phyloP scores from a whole-genome alignment of 1,140 invertebrate species.

The Antheraea pernyi region DNA sequence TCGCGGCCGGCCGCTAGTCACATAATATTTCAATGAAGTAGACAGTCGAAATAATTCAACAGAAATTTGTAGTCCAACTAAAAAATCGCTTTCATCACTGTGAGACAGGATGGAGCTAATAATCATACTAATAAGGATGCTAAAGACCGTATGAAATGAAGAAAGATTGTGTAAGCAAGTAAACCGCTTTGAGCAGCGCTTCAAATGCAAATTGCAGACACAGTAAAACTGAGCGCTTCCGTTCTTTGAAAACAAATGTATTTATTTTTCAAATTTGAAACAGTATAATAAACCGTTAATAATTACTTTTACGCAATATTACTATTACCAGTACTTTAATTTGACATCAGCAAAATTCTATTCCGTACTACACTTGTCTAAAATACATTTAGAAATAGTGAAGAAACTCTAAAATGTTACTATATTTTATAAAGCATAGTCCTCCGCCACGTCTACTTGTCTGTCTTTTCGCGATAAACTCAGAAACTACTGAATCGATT shows the following conservation, averaged over 20 bases:
- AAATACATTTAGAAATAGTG: too few species aligned
- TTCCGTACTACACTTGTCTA: too few species aligned
- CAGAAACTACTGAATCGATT: too few species aligned
- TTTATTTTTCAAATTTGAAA: not conserved
- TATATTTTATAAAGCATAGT: too few species aligned
- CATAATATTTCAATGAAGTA: not conserved
- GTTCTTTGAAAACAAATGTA: not conserved
- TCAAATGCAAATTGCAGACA: not conserved
- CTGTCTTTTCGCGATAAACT: too few species aligned
- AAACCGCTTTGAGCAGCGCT: not conserved
- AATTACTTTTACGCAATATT: too few species aligned
- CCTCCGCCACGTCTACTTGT: too few species aligned
- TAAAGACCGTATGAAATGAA: not conserved
- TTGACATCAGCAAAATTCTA: too few species aligned
- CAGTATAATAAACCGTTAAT: too few species aligned
- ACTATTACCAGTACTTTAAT: too few species aligned
- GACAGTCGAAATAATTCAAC: not conserved
- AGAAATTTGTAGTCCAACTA: not conserved
- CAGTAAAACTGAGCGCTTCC: not conserved
- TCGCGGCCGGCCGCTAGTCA: too few species aligned
- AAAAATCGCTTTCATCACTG: not conserved
- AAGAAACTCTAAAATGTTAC: too few species aligned
- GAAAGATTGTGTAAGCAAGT: not conserved
- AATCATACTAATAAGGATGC: slow-evolving; percentile 3
- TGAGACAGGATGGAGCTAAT: slow-evolving; percentile 1